Evolutionary conservation across 2,888 invertebrate genomes (phyloP), one percentile per base, ranked within the genome.

Genomic region (Ctenicera cuprea): DNA sequence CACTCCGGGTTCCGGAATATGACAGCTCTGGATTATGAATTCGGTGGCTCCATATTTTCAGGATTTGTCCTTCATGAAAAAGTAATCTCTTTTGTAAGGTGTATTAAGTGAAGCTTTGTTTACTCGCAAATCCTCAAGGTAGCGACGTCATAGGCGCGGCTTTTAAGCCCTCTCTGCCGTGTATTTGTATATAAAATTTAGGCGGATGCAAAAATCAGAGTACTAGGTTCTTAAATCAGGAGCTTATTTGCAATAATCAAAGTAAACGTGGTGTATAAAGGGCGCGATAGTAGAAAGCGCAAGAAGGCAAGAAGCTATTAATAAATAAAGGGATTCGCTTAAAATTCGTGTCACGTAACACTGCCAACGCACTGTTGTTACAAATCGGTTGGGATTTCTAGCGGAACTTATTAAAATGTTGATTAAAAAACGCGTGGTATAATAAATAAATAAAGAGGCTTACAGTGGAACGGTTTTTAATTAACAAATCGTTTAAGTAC

Each of bases 301-400:
- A 45, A 45, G 50, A 12, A 22, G 30, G 59, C 45, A 59, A 41
- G 67, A 20, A 38, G 69, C 62, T 59, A 69, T 69, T 69, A 69
- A 69, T 69, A 69, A 62, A 69, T 59, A 69, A 67, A 62, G 61
- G 62, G 33, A 61, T 52, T 22, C 20, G 38, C 48, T 69, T 69
- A 59, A 61, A 48, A 59, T 69, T 69, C 69, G 22, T 62, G 69
- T 69, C 69, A 69, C 69, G 69, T 69, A 50, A 33, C 33, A 62
- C 67, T 59, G 38, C 48, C 61, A 38, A 38, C 61, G 38, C 68
- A 62, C 50, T 69, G 69, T 50, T 69, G 69, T 52, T 69, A 50
- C 69, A 69, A 48, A 20, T 61, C 69, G 37, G 14, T 48, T 18
- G 59, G 59, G 62, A 50, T 48, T 62, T 69, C 26, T 69, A 50